These are phyloP conservation scores for Liasis olivaceus DNA, from an alignment of 2,797 vertebrate species.

Conservation along the genomic window DNA sequence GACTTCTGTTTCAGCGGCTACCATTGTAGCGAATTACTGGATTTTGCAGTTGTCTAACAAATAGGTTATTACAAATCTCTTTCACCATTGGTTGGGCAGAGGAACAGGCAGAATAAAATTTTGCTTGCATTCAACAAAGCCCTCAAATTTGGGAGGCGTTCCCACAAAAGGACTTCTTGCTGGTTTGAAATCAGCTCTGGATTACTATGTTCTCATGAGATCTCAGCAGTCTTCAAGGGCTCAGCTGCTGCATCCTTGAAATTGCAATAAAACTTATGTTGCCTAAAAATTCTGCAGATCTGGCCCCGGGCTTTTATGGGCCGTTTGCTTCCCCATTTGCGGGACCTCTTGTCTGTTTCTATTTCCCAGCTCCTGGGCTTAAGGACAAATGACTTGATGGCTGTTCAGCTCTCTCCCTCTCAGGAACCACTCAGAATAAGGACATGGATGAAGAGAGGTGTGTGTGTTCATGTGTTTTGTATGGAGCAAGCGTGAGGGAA, in stretches of 20 bases:
- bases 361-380: neutral
- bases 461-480: too few relatives aligned
- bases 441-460: neutral
- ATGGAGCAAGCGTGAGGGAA: too few relatives aligned
- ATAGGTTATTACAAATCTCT: neutral
- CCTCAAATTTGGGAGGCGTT: neutral
- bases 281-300: neutral
- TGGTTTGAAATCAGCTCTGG: neutral
- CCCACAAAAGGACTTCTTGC: neutral
- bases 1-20: constrained; percentile 4
- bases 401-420: neutral
- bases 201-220: neutral
- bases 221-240: neutral
- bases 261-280: neutral
- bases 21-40: constrained; percentile 28
- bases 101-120: neutral
- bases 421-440: neutral
- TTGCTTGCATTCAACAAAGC: neutral
- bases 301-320: neutral
- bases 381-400: too few relatives aligned
- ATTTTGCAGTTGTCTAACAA: neutral
- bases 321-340: neutral
- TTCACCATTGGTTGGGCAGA: neutral
- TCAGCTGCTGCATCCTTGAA: neutral
- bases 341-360: neutral